Percentiles rank a stretch among this genome's conserved stretches.
These are phyloP conservation scores for Epinotia bilunana DNA, from an alignment of 2,888 invertebrate species.

Conservation along the genomic window DNA sequence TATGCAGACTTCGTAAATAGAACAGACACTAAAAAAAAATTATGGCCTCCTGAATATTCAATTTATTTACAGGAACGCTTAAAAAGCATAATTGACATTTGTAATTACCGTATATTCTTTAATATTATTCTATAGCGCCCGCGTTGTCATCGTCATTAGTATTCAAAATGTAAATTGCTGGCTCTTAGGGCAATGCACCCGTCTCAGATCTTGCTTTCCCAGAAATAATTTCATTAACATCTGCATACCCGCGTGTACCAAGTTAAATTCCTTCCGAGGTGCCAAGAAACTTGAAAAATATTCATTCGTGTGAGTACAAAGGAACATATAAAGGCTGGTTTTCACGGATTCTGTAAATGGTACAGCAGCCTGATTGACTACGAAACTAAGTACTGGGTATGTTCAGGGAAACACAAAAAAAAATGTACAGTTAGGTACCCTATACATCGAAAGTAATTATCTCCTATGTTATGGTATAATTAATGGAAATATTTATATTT, in stretches of 20 bases:
- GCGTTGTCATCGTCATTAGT: slow-evolving; percentile 74
- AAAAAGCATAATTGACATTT: slow-evolving; percentile 57
- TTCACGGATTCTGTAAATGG: neutral
- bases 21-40: neutral
- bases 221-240: slow-evolving; percentile 83
- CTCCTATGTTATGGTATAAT: too few species aligned
- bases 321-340: slow-evolving; percentile 16
- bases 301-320: slow-evolving; percentile 26
- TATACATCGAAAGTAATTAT: too few species aligned
- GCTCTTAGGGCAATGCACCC: slow-evolving; percentile 77
- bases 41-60: slow-evolving; percentile 23
- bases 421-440: too few species aligned
- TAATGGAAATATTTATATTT: too few species aligned
- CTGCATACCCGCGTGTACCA: slow-evolving; percentile 69
- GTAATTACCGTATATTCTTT: slow-evolving; percentile 67
- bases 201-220: slow-evolving; percentile 78
- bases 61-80: slow-evolving; percentile 29
- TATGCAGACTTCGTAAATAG: neutral
- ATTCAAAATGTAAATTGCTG: slow-evolving; percentile 82
- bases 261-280: slow-evolving; percentile 67
- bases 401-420: neutral
- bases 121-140: slow-evolving; percentile 64
- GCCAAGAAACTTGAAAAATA: slow-evolving; percentile 55
- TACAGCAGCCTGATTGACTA: neutral
- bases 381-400: neutral